Conservation (phyloP, 2,888 invertebrate species). For the Arrhopalites spinosus region DNA sequence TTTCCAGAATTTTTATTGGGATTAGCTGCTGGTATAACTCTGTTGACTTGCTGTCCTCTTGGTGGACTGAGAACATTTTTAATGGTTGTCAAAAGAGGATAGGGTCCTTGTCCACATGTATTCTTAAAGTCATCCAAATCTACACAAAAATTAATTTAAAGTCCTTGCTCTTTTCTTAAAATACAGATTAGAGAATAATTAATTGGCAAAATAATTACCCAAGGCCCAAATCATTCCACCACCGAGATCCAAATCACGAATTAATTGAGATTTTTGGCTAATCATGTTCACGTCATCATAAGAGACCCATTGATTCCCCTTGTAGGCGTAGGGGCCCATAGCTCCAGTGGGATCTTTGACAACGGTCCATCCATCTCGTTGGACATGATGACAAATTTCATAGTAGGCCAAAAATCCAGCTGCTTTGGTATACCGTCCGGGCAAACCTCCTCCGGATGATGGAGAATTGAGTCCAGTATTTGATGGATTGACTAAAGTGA, state of each 20-base stretch:
- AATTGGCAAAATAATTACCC: no score
- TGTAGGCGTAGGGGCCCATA: conserved; percentile 87
- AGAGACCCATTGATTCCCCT: conserved; percentile 89
- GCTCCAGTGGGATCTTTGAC: conserved; percentile 76
- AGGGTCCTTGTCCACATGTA: conserved; percentile 77
- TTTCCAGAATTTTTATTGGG: conserved; percentile 21
- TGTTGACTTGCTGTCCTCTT: not conserved
- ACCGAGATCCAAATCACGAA: conserved; percentile 66
- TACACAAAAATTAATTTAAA: no score
- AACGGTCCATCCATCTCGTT: conserved; percentile 77
- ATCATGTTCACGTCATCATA: conserved; percentile 84
- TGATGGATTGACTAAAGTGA: conserved; percentile 69
- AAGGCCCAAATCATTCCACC: conserved; percentile 92
- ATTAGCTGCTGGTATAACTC: not conserved
- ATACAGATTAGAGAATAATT: no score
- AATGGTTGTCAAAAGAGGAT: conserved; percentile 79
- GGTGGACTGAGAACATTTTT: conserved; percentile 67
- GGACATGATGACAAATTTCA: conserved; percentile 84
- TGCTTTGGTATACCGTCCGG: conserved; percentile 83
- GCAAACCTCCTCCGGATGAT: conserved; percentile 76
- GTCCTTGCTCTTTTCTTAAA: no score
- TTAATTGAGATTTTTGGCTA: conserved; percentile 65
- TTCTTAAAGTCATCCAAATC: conserved; percentile 81
- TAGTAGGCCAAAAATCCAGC: conserved; percentile 87
- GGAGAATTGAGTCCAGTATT: conserved; percentile 74